Conservation (phyloP, 2,113 vertebrate species). For the Stomatorhinus ivindoensis region DNA sequence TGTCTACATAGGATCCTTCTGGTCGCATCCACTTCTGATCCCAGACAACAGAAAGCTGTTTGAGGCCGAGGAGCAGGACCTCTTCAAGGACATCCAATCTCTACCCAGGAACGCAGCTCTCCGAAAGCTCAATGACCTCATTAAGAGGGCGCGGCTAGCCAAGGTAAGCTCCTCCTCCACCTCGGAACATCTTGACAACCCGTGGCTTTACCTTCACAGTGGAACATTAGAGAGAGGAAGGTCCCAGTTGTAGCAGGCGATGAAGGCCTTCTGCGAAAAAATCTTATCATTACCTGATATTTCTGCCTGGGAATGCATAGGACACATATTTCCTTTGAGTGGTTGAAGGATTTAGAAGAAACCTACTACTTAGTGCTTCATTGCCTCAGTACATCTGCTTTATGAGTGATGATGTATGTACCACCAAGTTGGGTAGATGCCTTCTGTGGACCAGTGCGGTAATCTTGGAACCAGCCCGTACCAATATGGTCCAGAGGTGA, state of each 20-base stretch:
- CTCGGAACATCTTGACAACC: background rate
- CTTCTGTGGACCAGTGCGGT: background rate
- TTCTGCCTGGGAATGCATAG: background rate
- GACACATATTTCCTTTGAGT: background rate
- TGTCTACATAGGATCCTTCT: slow-evolving; percentile 98
- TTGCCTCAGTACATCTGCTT: background rate
- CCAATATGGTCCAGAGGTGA: background rate
- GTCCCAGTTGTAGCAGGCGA: background rate
- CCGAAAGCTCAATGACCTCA: slow-evolving; percentile 92
- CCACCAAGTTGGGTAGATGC: background rate
- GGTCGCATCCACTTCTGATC: slow-evolving; percentile 91
- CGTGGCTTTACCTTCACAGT: background rate
- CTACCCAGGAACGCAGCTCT: slow-evolving; percentile 89
- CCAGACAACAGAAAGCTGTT: slow-evolving; percentile 94
- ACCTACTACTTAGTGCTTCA: background rate
- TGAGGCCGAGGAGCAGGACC: slow-evolving; percentile 90
- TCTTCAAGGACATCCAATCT: slow-evolving; percentile 93
- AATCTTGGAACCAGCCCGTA: background rate
- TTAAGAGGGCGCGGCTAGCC: slow-evolving; percentile 88
- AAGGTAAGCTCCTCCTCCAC: slow-evolving; percentile 62
- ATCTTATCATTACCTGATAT: background rate
- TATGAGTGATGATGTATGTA: background rate
- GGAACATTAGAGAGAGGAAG: background rate
- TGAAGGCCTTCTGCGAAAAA: background rate
- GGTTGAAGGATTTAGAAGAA: background rate